Conservation (phyloP, 2,113 vertebrate genomes). For the Leptobrachium ailaonicum region DNA sequence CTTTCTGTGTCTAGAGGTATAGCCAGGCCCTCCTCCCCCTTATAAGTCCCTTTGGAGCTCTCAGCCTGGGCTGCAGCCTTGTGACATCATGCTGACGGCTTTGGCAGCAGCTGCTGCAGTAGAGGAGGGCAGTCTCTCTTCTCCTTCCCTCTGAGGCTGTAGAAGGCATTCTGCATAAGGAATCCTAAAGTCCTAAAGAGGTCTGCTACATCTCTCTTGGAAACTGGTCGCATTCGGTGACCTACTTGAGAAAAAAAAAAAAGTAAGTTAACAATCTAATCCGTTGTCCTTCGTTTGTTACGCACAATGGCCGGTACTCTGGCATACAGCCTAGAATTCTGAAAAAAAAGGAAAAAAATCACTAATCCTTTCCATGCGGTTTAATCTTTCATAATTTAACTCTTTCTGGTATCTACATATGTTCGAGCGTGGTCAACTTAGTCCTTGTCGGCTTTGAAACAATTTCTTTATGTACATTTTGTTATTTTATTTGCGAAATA, state of each 20-base stretch:
- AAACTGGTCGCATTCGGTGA: neutral
- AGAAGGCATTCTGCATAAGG: constrained; percentile 18
- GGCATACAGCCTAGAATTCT: constrained; percentile 1
- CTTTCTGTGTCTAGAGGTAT: constrained; percentile 3
- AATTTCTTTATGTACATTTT: too few species aligned
- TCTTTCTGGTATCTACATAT: neutral
- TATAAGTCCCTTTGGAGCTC: constrained; percentile 5
- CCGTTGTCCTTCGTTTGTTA: neutral
- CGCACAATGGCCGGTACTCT: neutral
- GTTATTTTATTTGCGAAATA: too few species aligned
- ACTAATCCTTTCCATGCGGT: neutral
- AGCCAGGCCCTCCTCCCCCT: constrained; percentile 11
- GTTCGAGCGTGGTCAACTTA: neutral
- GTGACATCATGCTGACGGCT: constrained; percentile 38
- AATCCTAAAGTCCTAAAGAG: constrained; percentile 1
- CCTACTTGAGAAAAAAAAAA: constrained; percentile 17
- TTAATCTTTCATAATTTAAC: too few species aligned
- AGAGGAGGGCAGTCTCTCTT: constrained; percentile 22
- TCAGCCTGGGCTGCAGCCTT: constrained; percentile 36
- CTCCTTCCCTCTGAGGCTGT: constrained; percentile 15
- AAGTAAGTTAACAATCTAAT: constrained; percentile 30
- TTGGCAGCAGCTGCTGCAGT: constrained; percentile 23
- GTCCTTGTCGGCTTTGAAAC: too few species aligned
- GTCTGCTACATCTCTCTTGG: neutral
- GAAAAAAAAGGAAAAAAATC: neutral